phyloP scores from a whole-genome alignment of 1,140 invertebrate species.

The Drosophila nebulosa region DNA sequence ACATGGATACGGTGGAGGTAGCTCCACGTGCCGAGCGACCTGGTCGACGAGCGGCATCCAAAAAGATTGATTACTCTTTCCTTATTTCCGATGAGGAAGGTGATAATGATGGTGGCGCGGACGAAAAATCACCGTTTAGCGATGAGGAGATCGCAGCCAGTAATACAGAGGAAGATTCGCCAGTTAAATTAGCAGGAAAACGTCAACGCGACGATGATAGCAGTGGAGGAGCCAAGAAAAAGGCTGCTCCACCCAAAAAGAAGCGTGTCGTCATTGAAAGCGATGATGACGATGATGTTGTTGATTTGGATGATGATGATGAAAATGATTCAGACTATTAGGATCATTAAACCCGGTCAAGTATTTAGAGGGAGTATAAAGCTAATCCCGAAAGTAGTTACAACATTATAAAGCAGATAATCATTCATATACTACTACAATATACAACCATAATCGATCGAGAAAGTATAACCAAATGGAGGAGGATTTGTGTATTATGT shows the following conservation, averaged over 20 bases:
- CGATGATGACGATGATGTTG: constrained; percentile 35
- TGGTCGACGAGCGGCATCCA: constrained; percentile 82
- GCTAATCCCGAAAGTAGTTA: background rate
- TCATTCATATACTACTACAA: background rate
- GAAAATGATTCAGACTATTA: constrained; percentile 68
- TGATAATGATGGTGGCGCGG: constrained; percentile 8
- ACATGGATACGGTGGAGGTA: constrained; percentile 42
- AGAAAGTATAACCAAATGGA: constrained; percentile 4
- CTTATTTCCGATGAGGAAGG: constrained; percentile 55
- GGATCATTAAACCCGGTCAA: no score
- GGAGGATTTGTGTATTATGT: background rate
- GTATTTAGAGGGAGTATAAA: constrained; percentile 12
- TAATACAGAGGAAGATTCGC: constrained; percentile 33
- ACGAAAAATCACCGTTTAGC: constrained; percentile 11
- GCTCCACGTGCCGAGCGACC: constrained; percentile 73
- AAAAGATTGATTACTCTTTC: constrained; percentile 79
- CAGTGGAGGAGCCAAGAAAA: constrained; percentile 54
- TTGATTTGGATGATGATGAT: constrained; percentile 33
- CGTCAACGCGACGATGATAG: constrained; percentile 57
- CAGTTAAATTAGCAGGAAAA: constrained; percentile 51
- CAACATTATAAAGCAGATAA: background rate
- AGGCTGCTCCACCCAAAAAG: constrained; percentile 41
- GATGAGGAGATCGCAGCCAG: constrained; percentile 1
- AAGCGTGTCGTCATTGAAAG: constrained; percentile 37
- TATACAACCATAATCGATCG: background rate